Evolutionary conservation across 2,888 invertebrate genomes (phyloP), one percentile per base, ranked within the genome.

Genomic region (Neoaliturus tenellus): DNA sequence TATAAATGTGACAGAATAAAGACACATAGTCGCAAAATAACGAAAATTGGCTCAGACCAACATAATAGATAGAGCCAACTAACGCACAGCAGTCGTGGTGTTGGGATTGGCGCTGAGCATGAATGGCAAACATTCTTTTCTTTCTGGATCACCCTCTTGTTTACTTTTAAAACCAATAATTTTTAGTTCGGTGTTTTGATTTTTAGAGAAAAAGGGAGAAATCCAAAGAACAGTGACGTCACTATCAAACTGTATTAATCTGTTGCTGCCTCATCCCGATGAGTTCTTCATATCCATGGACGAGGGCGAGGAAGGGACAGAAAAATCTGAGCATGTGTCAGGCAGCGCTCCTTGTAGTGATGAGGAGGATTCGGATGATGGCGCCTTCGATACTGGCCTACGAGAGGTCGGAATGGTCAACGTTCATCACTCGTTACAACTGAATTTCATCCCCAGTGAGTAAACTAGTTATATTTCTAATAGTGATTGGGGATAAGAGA

Each of bases 241-340:
- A 62, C 85, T 90, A 85, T 87, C 88, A 44, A 89, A 89, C 58
- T 89, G 90, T 80, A 87, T 90, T 31, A 85, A 87, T 28, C 83
- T 90, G 14, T 86, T 90, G 0, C 82, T 90, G 5, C 90, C 90
- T 20, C 88, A 88, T 31, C 89, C 89, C 0, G 89, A 89, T 67
- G 87, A 89, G 62, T 88, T 89, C 80, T 89, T 88, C 84, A 86
- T 89, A 62, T 62, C 62, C 81, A 82, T 86, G 51, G 81, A 73
- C 25, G 62, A 75, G 71, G 75, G 78, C 28, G 69, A 81, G 23
- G 62, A 28, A 2, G n/a, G 31, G 4, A 5, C 62, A n/a, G 41
- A 28, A 31, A 31, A 8, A 17, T 31, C 62, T 62, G 28, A 1
- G 14, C 28, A 17, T 28, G 20, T 51, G 51, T 2, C 20, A 2